These are phyloP conservation scores for Drosophila nebulosa DNA, from an alignment of 1,140 invertebrate genomes.

Conservation along the genomic window DNA sequence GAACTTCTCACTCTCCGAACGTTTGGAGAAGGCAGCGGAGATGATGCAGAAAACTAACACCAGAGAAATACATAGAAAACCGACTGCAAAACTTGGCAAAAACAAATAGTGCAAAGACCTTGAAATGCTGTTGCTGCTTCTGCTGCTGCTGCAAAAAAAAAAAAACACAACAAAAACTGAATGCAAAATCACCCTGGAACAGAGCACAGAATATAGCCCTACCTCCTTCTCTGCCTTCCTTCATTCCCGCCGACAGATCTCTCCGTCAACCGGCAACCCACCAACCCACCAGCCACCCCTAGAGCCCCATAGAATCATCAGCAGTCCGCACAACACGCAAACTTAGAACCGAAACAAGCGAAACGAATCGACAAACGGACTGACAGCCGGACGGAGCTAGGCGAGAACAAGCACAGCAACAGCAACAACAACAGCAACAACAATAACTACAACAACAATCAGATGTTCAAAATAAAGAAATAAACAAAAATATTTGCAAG, in stretches of 20 bases:
- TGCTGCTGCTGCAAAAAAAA: slow-evolving; percentile 7
- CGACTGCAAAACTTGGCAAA: slow-evolving; percentile 73
- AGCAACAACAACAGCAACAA: slow-evolving; percentile 24
- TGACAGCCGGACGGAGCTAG: background rate
- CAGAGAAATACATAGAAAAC: slow-evolving; percentile 30
- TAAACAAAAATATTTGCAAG: slow-evolving; percentile 57
- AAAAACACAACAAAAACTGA: slow-evolving; percentile 47
- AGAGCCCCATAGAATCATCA: background rate
- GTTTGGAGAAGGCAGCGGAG: slow-evolving; percentile 29
- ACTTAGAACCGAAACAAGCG: slow-evolving; percentile 72
- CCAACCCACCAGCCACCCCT: slow-evolving; percentile 3
- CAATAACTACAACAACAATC: slow-evolving; percentile 24
- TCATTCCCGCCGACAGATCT: background rate
- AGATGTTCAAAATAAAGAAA: slow-evolving; percentile 61
- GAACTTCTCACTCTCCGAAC: slow-evolving; percentile 51
- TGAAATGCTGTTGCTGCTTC: slow-evolving; percentile 60
- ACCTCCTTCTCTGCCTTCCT: too few species aligned
- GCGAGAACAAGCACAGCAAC: slow-evolving; percentile 30
- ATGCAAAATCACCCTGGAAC: slow-evolving; percentile 75
- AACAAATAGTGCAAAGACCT: slow-evolving; percentile 72
- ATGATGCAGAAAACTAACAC: slow-evolving; percentile 70
- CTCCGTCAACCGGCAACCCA: background rate
- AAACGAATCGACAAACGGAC: slow-evolving; percentile 53
- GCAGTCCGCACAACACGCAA: slow-evolving; percentile 50
- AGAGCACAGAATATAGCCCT: background rate